Conservation (phyloP, 2,797 vertebrate species). For the Coregonus sp. region DNA sequence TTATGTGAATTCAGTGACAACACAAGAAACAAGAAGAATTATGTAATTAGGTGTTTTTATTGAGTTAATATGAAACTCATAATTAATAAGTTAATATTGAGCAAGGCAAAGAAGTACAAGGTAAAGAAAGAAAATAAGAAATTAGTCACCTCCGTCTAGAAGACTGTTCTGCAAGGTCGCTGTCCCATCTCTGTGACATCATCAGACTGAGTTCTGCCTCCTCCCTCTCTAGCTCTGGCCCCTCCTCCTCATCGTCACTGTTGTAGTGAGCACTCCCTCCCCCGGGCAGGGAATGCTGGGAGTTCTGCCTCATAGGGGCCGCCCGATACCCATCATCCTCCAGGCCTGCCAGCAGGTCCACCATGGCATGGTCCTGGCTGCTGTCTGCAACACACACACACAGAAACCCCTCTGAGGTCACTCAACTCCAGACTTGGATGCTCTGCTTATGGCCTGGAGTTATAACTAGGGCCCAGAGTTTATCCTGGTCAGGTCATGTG, state of each 20-base stretch:
- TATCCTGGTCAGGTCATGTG: too few relatives aligned
- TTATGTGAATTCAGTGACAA: neutral
- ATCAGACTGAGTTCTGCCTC: conserved; percentile 92
- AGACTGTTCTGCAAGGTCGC: conserved; percentile 69
- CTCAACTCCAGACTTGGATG: neutral
- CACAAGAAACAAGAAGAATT: too few relatives aligned
- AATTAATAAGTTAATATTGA: neutral
- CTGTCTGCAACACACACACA: conserved; percentile 67
- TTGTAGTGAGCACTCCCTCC: conserved; percentile 81
- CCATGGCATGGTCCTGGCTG: conserved; percentile 86
- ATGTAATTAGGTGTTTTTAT: neutral
- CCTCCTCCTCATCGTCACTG: conserved; percentile 96
- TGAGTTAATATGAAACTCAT: neutral
- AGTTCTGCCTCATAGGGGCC: conserved; percentile 68
- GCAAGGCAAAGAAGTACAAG: neutral
- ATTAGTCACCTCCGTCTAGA: conserved; percentile 72
- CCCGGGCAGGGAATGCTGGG: conserved; percentile 75
- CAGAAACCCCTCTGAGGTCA: neutral
- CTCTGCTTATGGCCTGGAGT: neutral
- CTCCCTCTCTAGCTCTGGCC: conserved; percentile 85
- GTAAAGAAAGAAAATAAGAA: neutral
- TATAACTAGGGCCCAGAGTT: too few relatives aligned
- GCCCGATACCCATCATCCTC: conserved; percentile 85
- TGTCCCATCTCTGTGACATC: conserved; percentile 98
- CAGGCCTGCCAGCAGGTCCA: conserved; percentile 88